Percentiles rank a stretch among this genome's conserved stretches.
phyloP scores from a whole-genome alignment of 2,113 vertebrate species.

The Genyomyrus donnyi region DNA sequence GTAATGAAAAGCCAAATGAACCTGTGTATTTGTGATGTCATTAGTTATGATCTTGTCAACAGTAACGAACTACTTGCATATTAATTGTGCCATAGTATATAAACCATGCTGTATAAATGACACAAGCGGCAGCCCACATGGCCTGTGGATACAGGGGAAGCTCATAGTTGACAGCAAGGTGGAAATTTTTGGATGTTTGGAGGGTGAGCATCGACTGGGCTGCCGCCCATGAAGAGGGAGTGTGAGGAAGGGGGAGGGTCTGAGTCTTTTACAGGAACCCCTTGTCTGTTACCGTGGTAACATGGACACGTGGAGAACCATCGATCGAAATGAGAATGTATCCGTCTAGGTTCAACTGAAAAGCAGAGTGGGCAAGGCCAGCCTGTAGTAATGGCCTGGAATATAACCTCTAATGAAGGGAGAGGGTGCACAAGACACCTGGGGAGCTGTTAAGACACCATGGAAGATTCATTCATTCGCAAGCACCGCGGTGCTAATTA shows the following conservation, averaged over 20 bases:
- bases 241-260: background rate
- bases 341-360: slow-evolving; percentile 24
- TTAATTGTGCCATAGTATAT: background rate
- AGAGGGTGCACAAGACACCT: slow-evolving; percentile 40
- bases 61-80: background rate
- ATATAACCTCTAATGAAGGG: slow-evolving; percentile 53
- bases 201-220: background rate
- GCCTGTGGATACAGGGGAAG: background rate
- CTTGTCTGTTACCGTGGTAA: slow-evolving; percentile 16
- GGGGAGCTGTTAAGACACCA: slow-evolving; percentile 39
- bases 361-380: slow-evolving; percentile 22
- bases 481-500: background rate
- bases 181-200: background rate
- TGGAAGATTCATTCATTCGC: slow-evolving; percentile 35
- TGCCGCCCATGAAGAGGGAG: background rate
- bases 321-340: slow-evolving; percentile 14
- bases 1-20: background rate
- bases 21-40: background rate
- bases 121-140: background rate
- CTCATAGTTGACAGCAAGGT: background rate
- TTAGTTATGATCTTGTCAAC: background rate
- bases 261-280: background rate
- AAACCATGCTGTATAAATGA: background rate
- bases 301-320: background rate
- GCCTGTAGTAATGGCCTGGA: slow-evolving; percentile 50